Evolutionary conservation across 1,140 invertebrate genomes (phyloP).

Genomic region (Bombus huntii): DNA sequence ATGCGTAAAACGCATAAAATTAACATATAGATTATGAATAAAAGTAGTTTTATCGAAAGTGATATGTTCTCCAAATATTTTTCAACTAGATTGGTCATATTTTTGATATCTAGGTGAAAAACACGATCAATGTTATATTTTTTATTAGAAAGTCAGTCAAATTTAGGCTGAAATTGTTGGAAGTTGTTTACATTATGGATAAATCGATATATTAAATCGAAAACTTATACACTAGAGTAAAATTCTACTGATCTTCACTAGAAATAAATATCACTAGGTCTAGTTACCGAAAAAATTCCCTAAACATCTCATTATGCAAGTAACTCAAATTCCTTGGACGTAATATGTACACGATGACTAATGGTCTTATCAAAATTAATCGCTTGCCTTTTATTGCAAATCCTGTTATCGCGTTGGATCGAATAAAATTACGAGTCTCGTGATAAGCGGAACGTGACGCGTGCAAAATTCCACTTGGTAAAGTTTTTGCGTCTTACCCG

Average conservation of each 20-base stretch:
- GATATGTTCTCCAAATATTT: background rate
- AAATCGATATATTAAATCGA: background rate
- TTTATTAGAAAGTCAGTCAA: background rate
- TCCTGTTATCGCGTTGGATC: slow-evolving; percentile 23
- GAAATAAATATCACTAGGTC: background rate
- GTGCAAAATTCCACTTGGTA: background rate
- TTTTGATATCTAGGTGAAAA: background rate
- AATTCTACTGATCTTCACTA: background rate
- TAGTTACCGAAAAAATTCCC: slow-evolving; percentile 18
- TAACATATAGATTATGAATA: background rate
- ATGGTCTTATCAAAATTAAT: slow-evolving; percentile 23
- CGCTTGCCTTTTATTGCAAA: slow-evolving; percentile 5
- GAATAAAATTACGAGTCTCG: background rate
- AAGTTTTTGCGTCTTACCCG: background rate
- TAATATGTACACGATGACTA: slow-evolving; percentile 14
- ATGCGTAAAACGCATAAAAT: background rate
- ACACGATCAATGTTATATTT: background rate
- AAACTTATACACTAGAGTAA: background rate
- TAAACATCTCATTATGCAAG: background rate
- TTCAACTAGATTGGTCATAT: background rate
- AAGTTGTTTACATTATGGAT: background rate
- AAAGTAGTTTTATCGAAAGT: background rate
- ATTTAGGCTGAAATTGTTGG: background rate
- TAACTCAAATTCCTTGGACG: background rate
- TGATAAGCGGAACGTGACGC: background rate